Conservation (phyloP, 92 coral and sea anemone genomes). For the Virgularia gustaviana region DNA sequence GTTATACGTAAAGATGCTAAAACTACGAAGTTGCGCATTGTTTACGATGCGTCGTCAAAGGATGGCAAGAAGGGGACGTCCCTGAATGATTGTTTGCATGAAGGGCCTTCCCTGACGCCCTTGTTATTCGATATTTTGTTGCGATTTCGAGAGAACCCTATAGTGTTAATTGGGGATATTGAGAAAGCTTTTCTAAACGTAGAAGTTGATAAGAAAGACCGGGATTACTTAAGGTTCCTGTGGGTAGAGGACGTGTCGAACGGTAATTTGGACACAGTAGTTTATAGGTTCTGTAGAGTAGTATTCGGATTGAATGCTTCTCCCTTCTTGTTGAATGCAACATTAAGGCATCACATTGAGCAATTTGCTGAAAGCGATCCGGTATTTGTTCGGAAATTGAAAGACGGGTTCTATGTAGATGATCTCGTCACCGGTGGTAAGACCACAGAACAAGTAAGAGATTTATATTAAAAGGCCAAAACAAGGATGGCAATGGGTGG, state of each 20-base stretch:
- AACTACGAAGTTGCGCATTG: neutral
- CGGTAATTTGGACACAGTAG: conserved; percentile 5
- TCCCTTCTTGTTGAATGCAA: too few relatives aligned
- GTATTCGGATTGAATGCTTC: conserved; percentile 53
- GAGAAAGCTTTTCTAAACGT: too few relatives aligned
- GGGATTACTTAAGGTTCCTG: too few relatives aligned
- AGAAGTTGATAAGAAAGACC: too few relatives aligned
- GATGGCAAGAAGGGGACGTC: conserved; percentile 30
- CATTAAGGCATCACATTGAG: conserved; percentile 48
- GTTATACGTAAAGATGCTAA: neutral
- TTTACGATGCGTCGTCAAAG: conserved; percentile 3
- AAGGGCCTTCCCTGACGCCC: too few relatives aligned
- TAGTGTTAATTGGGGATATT: too few relatives aligned
- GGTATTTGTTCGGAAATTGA: conserved; percentile 18
- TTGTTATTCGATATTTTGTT: too few relatives aligned
- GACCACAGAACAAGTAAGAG: neutral
- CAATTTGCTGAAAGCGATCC: conserved; percentile 40
- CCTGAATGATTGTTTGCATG: conserved; percentile 48
- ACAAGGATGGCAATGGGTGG: conserved; percentile 37
- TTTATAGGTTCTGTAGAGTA: conserved; percentile 36
- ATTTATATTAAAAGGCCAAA: conserved; percentile 17
- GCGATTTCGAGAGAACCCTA: too few relatives aligned
- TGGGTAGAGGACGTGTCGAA: conserved; percentile 20
- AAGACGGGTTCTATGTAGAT: conserved; percentile 11
- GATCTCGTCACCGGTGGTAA: conserved; percentile 7